Base-by-base conservation (phyloP, 2,113 vertebrate genomes). In the Mohoua ochrocephala region DNA sequence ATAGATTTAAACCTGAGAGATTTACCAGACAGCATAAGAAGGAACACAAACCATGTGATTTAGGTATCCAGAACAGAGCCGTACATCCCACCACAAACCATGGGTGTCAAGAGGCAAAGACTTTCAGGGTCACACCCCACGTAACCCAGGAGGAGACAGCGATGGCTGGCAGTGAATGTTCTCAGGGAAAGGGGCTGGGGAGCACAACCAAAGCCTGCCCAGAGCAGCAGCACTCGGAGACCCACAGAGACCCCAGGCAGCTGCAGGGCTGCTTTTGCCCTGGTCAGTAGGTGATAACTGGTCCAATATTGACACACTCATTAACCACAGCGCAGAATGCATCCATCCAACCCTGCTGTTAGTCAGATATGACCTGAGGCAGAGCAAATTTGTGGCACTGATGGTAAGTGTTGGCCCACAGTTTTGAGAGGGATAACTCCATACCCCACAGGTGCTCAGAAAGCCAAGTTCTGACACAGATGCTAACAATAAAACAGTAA, bases 1-100 rank as follows among this genome's bases (percentile, higher is more conserved):
- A 65, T 41, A 92, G 91, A 91, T 96, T 87, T 92, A 89, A 93
- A 92, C 71, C 35, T 0, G 37, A 86, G 63, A 95, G 75, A 44
- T 94, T 94, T 94, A 88, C 68, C 56, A 84, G 71, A 33, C 60
- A 94, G 71, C 18, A 3, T 12, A 37, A 49, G 61, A 56, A 88
- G 56, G 68, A 93, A 47, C 54, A 88, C 53, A 61, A 81, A 54
- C 41, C 33, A 11, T 27, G 56, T 26, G 47, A 77, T 89, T 87
- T 65, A 81, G 37, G 70, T 13, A 18, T 31, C 41, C 68, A 35
- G 78, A 37, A 49, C 61, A 76, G 61, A 68, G 47, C 49, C 30
- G 7, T 10, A 11, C 26, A n/a, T 73, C 59, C 52, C 30, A 10
- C 21, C 53, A 42, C 39, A 61, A 76, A 37, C 44, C 12, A 16